Conservation (phyloP, 2,113 vertebrate genomes). For the Trogon melanurus region DNA sequence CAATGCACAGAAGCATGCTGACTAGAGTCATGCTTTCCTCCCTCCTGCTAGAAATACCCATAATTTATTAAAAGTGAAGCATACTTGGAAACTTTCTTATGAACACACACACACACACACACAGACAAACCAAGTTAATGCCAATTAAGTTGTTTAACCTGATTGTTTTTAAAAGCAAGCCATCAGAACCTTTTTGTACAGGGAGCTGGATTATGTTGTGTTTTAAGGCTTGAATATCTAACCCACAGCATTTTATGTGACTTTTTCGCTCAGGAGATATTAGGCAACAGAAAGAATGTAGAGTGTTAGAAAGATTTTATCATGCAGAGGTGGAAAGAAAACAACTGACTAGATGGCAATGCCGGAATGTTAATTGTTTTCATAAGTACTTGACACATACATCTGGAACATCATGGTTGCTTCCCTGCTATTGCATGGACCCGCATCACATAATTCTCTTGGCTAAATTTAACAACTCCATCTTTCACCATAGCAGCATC, state of each 20-base stretch:
- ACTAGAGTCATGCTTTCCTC: not conserved
- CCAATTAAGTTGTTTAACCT: not conserved
- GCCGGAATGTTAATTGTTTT: not conserved
- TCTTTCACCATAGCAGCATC: not conserved
- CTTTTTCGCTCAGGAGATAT: not conserved
- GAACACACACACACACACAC: not conserved
- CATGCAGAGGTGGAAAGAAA: not conserved
- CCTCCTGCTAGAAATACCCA: not conserved
- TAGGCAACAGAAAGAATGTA: not conserved
- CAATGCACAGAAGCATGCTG: not conserved
- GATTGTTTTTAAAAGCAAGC: not conserved
- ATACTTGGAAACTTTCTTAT: not conserved
- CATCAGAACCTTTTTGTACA: not conserved
- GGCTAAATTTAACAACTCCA: not conserved
- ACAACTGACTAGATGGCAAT: not conserved
- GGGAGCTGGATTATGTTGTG: not conserved
- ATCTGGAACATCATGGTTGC: not conserved
- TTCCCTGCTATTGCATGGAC: not conserved
- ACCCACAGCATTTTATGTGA: not conserved
- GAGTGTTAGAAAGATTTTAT: constrained; percentile 11
- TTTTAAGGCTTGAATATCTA: not conserved
- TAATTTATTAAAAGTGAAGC: not conserved
- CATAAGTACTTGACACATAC: not conserved
- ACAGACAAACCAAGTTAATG: not conserved
- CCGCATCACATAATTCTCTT: not conserved